Evolutionary conservation across 2,113 vertebrate genomes (phyloP).

Genomic region (Ctenomys sociabilis): DNA sequence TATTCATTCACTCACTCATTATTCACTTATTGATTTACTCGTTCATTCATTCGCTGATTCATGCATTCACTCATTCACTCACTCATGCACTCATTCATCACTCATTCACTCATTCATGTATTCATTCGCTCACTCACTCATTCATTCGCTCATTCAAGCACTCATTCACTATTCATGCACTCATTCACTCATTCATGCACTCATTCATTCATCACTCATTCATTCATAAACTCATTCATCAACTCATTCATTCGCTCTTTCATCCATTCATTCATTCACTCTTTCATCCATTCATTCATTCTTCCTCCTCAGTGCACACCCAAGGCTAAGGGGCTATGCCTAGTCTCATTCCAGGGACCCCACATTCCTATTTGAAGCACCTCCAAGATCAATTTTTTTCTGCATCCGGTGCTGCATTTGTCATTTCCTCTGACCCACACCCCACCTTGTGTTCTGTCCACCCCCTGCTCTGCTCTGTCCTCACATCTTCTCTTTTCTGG

Average conservation of each 20-base stretch:
- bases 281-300: background rate
- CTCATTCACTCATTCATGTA: background rate
- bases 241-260: background rate
- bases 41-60: background rate
- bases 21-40: background rate
- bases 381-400: background rate
- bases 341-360: background rate
- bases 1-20: background rate
- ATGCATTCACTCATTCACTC: background rate
- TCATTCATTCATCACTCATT: background rate
- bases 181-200: background rate
- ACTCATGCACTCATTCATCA: background rate
- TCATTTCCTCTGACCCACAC: accelerated
- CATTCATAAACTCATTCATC: background rate
- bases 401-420: accelerated
- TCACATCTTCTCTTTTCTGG: background rate
- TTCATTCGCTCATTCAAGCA: background rate
- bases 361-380: background rate
- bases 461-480: background rate
- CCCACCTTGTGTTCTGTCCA: accelerated
- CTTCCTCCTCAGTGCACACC: background rate
- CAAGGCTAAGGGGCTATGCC: too few relatives aligned
- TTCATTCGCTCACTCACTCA: background rate
- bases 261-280: background rate
- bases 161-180: background rate